Base-by-base conservation (phyloP, 2,113 vertebrate species). In the Micromys minutus region DNA sequence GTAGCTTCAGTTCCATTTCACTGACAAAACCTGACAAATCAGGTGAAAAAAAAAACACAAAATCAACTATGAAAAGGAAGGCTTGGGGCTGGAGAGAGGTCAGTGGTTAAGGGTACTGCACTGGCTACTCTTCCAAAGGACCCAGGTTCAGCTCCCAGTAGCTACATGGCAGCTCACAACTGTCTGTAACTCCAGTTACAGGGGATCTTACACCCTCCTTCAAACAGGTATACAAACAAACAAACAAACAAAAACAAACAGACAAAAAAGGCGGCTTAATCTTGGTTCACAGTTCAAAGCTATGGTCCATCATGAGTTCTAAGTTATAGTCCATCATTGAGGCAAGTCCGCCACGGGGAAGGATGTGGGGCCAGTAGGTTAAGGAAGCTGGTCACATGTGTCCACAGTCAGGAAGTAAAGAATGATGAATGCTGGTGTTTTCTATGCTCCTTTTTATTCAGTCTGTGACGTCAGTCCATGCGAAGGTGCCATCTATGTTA, bases 1-100 rank as follows among this genome's bases (percentile, higher is more conserved):
- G 69, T 79, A n/a, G n/a, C 57, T 92, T 94, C 80, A 59, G 57
- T 74, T 81, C 86, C 31, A 63, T 95, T 81, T 34, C 45, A 24
- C 86, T 67, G 67, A 50, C 42, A 84, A 45, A 10, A 57, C 26
- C 83, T n/a, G 17, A 65, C 34, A 50, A 86, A 86, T 67, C 31
- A 67, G 0, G 31, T 67, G 5, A 13, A 65, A 31, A 65, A 29
- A 63, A 67, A 55, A 55, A 67, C 34, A 84, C 5, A 50, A 86
- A 86, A 85, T 39, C 42, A 63, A 47, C 17, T 22, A 47, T 31
- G 26, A 34, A 31, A 85, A 67, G 7, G 42, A 36, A 87, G 6
- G 45, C 63, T 45, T 34, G 34, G 65, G 65, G 13, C 65, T 67
- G 65, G 65, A 36, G 65, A 67, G 65, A 36, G 31, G 34, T 67